phyloP scores from a whole-genome alignment of 1,140 invertebrate species.

The Temnothorax curvispinosus region DNA sequence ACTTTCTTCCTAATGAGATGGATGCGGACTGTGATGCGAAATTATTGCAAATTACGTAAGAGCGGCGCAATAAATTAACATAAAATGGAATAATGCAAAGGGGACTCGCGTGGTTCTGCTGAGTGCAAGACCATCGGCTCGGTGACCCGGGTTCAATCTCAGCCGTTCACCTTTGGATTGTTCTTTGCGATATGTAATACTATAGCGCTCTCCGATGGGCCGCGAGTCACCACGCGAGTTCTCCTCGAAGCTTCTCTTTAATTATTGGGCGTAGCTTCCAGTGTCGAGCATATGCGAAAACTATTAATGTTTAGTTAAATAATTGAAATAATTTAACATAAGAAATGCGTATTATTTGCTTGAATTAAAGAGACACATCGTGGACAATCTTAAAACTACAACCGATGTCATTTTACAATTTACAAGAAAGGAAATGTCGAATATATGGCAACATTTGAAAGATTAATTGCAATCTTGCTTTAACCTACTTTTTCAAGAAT shows the following conservation, averaged over 20 bases:
- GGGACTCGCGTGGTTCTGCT: not conserved
- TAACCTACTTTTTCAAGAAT: not conserved
- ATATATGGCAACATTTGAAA: not conserved
- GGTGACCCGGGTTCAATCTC: conserved; percentile 40
- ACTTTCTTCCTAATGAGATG: conserved; percentile 11
- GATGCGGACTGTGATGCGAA: not conserved
- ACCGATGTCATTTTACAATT: not conserved
- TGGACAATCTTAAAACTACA: not conserved
- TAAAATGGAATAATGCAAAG: not conserved
- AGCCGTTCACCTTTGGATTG: conserved; percentile 57
- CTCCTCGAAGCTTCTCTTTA: not conserved
- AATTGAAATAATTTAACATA: not conserved
- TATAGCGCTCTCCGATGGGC: not conserved
- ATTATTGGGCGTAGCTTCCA: not conserved
- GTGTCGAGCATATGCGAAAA: not conserved
- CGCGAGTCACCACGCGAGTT: conserved; percentile 2
- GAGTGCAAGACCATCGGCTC: not conserved
- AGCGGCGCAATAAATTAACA: conserved; percentile 3
- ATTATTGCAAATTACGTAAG: conserved; percentile 27
- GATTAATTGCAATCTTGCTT: not conserved
- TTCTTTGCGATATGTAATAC: conserved; percentile 49
- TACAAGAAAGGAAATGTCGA: not conserved
- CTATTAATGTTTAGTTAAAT: not conserved
- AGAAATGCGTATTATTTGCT: not conserved
- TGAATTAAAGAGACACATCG: not conserved